Conservation (phyloP, 2,888 invertebrate species). For the Macaria liturata region DNA sequence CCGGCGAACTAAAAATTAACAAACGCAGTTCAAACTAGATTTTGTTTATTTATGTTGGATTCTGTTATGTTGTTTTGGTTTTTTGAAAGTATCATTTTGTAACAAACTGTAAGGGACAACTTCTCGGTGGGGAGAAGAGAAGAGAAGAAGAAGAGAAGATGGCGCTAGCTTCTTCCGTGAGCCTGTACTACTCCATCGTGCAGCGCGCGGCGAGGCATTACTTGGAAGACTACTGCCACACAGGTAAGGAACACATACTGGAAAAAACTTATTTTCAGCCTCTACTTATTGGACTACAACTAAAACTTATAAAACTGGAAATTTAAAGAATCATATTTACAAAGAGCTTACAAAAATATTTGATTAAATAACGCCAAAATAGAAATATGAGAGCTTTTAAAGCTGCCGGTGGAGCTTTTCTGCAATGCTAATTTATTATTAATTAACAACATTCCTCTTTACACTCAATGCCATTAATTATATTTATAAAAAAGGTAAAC, state of each 20-base stretch:
- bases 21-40: conserved; percentile 79
- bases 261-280: conserved; percentile 12
- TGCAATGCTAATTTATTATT: no score
- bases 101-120: conserved; percentile 65
- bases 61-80: conserved; percentile 60
- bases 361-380: no score
- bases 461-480: no score
- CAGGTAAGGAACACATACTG: conserved; percentile 70
- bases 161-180: conserved; percentile 86
- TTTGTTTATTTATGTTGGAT: conserved; percentile 48
- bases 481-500: no score
- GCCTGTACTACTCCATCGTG: conserved; percentile 87
- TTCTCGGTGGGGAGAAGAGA: conserved; percentile 48
- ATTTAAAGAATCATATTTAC: no score
- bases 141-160: conserved; percentile 65
- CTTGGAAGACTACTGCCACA: conserved; percentile 86
- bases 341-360: no score
- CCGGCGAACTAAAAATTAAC: conserved; percentile 57
- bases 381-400: no score
- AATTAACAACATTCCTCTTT: no score
- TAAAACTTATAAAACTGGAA: no score
- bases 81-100: conserved; percentile 63
- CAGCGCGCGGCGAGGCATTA: conserved; percentile 87
- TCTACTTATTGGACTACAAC: no score
- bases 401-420: no score